Conservation (phyloP, 2,113 vertebrate genomes). For the Paraplagusia blochii region DNA sequence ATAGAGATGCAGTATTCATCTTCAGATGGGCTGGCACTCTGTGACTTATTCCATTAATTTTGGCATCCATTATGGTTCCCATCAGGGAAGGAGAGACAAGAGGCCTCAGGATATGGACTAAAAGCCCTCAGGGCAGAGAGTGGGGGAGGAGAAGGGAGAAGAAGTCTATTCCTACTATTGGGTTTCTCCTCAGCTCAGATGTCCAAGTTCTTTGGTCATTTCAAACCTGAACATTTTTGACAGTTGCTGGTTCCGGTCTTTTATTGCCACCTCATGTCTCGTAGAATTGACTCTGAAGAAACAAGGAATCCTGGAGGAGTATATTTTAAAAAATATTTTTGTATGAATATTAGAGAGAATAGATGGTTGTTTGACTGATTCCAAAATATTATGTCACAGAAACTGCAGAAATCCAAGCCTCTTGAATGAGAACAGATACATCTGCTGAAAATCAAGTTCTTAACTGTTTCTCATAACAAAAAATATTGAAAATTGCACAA, state of each 20-base stretch:
- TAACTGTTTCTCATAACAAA: no score
- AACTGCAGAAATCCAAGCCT: no score
- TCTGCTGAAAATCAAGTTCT: no score
- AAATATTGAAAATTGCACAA: no score
- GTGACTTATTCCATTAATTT: neutral
- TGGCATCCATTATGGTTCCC: conserved; percentile 1
- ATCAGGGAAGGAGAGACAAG: conserved; percentile 12
- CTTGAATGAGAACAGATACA: no score
- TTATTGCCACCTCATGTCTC: no score
- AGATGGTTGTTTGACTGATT: no score
- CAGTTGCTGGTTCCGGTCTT: neutral
- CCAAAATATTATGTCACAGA: no score
- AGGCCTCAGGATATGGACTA: conserved; percentile 15
- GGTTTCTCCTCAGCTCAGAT: conserved; percentile 59
- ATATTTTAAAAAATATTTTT: neutral
- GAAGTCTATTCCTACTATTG: conserved; percentile 44
- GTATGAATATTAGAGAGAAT: no score
- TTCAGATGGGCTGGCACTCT: neutral
- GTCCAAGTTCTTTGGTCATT: conserved; percentile 50
- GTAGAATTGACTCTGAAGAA: no score
- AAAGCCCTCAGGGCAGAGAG: conserved; percentile 19
- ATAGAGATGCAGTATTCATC: neutral
- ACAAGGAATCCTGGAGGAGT: no score
- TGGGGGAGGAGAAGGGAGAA: neutral
- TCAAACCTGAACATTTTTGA: conserved; percentile 40